These are phyloP conservation scores for Pelosia muscerda DNA, from an alignment of 2,888 invertebrate species.

Conservation along the genomic window DNA sequence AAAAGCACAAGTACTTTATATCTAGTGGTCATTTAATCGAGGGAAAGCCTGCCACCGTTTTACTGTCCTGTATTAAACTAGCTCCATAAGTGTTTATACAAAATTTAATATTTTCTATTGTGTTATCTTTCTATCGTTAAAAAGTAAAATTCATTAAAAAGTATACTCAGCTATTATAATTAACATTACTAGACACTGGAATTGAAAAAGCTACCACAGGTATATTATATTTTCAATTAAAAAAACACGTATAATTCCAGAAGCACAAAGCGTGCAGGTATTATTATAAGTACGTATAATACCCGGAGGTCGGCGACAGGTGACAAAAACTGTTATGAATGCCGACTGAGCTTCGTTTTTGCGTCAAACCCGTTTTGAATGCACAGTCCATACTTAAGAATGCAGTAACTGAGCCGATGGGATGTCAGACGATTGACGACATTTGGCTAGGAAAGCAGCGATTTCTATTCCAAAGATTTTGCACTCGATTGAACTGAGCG, in stretches of 20 bases:
- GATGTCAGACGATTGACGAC: conserved; percentile 41
- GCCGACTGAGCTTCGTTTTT: conserved; percentile 72
- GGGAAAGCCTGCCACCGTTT: no score
- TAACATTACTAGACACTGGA: not conserved
- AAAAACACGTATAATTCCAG: conserved; percentile 57
- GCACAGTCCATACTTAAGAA: conserved; percentile 68
- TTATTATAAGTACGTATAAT: conserved; percentile 67
- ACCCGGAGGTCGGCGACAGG: conserved; percentile 66
- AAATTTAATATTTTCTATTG: no score
- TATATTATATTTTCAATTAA: conserved; percentile 40
- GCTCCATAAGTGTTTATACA: no score
- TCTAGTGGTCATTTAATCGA: no score
- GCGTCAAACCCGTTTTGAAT: conserved; percentile 73
- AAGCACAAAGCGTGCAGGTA: conserved; percentile 58
- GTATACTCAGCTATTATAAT: not conserved
- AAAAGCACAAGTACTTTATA: not conserved
- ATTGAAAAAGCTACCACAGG: not conserved
- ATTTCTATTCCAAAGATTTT: conserved; percentile 7
- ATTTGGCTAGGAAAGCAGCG: conserved; percentile 47
- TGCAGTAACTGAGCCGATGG: conserved; percentile 60
- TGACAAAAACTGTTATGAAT: conserved; percentile 82
- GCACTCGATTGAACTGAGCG: not conserved
- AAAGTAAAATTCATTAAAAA: no score
- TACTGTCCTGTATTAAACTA: no score
- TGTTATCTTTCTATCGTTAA: no score